Percentiles rank a stretch among this genome's conserved stretches.
These are phyloP conservation scores for Athalia cordata DNA, from an alignment of 2,888 invertebrate species.

Conservation along the genomic window DNA sequence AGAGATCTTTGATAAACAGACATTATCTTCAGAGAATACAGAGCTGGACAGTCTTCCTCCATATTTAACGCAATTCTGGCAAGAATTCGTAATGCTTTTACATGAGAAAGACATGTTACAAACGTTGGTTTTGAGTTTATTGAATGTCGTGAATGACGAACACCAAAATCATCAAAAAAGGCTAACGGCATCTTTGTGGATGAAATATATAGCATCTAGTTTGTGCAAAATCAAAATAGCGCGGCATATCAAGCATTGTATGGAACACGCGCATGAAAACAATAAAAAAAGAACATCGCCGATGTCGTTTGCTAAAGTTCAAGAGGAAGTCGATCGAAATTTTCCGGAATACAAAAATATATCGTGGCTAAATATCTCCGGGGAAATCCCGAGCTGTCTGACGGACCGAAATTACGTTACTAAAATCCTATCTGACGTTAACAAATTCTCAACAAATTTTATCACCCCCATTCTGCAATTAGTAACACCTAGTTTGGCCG, in stretches of 20 bases:
- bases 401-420: slow-evolving; percentile 58
- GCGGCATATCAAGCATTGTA: slow-evolving; percentile 53
- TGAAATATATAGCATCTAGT: slow-evolving; percentile 74
- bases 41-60: slow-evolving; percentile 58
- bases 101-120: slow-evolving; percentile 75
- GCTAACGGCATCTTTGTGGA: slow-evolving; percentile 76
- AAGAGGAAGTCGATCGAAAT: slow-evolving; percentile 52
- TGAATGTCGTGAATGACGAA: slow-evolving; percentile 71
- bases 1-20: slow-evolving; percentile 57
- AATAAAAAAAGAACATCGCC: slow-evolving; percentile 51
- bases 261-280: slow-evolving; percentile 59
- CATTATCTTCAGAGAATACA: slow-evolving; percentile 22
- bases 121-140: slow-evolving; percentile 73
- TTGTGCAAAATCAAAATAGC: slow-evolving; percentile 72
- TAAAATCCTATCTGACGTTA: slow-evolving; percentile 59
- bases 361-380: slow-evolving; percentile 58
- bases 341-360: slow-evolving; percentile 58
- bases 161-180: slow-evolving; percentile 66
- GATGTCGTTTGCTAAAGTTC: slow-evolving; percentile 56
- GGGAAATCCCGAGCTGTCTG: slow-evolving; percentile 58
- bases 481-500: slow-evolving; percentile 54
- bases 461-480: slow-evolving; percentile 61
- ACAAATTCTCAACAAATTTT: slow-evolving; percentile 40
- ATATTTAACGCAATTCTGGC: slow-evolving; percentile 73
- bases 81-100: slow-evolving; percentile 75